Evolutionary conservation across 2,797 vertebrate species (phyloP).

Genomic region (Cyclura pinguis): DNA sequence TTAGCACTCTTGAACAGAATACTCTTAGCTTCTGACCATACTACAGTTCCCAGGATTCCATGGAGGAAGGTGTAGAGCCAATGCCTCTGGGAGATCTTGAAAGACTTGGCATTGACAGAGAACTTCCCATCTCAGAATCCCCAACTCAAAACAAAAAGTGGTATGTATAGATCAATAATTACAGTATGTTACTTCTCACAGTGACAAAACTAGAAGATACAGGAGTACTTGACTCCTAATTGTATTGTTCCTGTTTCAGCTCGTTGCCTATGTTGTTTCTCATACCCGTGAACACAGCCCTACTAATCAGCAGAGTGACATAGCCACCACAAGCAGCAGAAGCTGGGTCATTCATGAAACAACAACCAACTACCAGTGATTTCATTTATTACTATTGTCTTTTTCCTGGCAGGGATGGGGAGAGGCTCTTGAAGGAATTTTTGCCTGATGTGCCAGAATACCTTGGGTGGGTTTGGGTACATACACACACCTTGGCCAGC

Average conservation of each 20-base stretch:
- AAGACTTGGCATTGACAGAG: too few species aligned
- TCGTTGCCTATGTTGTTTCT: background rate
- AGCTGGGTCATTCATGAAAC: too few species aligned
- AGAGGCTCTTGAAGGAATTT: too few species aligned
- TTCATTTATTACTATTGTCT: too few species aligned
- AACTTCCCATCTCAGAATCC: background rate
- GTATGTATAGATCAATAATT: background rate
- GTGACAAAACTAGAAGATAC: background rate
- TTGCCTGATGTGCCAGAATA: too few species aligned
- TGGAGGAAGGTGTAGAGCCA: background rate
- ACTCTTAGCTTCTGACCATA: background rate
- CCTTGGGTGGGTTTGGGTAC: too few species aligned
- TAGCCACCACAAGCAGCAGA: too few species aligned
- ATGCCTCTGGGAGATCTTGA: background rate
- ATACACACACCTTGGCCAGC: too few species aligned
- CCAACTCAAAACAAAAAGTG: background rate
- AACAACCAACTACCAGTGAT: too few species aligned
- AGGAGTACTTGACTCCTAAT: background rate
- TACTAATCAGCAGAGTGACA: too few species aligned
- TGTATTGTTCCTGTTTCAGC: background rate
- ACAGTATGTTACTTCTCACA: background rate
- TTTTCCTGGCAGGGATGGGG: too few species aligned
- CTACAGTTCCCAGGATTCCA: background rate
- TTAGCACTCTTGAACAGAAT: background rate
- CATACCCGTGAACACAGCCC: background rate